These are phyloP conservation scores for Phyllotreta striolata DNA, from an alignment of 2,888 invertebrate species.

Conservation along the genomic window DNA sequence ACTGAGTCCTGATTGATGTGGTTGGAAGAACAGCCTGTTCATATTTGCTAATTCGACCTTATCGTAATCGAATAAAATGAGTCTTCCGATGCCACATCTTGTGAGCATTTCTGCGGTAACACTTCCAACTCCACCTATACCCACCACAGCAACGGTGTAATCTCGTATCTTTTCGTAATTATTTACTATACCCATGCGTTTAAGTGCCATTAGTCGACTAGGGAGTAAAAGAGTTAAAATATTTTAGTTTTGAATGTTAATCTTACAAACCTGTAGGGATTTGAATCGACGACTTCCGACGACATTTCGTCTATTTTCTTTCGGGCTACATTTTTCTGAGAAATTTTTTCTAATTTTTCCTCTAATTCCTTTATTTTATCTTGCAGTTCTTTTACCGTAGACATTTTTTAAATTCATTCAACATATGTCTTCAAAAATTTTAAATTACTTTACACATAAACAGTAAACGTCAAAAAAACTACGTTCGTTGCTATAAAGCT, in stretches of 20 bases:
- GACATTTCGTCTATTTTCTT: constrained; percentile 89
- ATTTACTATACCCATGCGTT: constrained; percentile 98
- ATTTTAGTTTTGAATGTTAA: neutral
- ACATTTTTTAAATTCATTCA: constrained; percentile 61
- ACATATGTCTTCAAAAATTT: constrained; percentile 15
- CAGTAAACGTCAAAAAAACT: constrained; percentile 7
- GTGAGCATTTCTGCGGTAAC: constrained; percentile 99
- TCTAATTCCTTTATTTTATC: constrained; percentile 72
- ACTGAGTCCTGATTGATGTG: constrained; percentile 94
- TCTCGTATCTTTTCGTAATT: constrained; percentile 95
- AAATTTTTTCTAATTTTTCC: constrained; percentile 63
- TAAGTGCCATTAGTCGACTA: constrained; percentile 97
- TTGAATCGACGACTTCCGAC: constrained; percentile 95
- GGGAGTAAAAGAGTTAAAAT: constrained; percentile 40
- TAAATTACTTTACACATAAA: constrained; percentile 14
- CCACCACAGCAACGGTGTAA: constrained; percentile 91
- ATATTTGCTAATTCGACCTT: constrained; percentile 99
- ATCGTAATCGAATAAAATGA: constrained; percentile 97
- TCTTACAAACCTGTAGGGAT: constrained; percentile 89
- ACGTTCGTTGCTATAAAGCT: no score
- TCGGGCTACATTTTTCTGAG: constrained; percentile 42
- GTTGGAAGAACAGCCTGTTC: constrained; percentile 98
- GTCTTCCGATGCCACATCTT: constrained; percentile 96
- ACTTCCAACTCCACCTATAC: constrained; percentile 99
- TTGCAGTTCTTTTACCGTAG: constrained; percentile 68